A percentile compares a stretch with the other conserved stretches of the same genome.
Conservation (phyloP, 2,888 invertebrate genomes). For the Conops quadrifasciatus region DNA sequence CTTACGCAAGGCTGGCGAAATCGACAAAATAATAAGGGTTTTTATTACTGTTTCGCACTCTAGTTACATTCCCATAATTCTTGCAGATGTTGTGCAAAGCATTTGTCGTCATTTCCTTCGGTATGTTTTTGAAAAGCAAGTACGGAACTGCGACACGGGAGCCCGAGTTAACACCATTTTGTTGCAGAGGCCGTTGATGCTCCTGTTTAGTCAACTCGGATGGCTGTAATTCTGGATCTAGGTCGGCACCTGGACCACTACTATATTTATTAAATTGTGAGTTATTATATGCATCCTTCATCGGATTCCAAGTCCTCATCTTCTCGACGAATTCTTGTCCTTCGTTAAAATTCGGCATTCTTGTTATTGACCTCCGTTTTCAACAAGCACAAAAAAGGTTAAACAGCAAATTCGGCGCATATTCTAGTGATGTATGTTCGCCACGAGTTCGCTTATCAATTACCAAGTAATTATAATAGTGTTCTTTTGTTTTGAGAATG, state of each 20-base stretch:
- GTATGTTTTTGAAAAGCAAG: slow-evolving; percentile 45
- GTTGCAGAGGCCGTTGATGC: background rate
- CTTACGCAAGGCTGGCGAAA: slow-evolving; percentile 45
- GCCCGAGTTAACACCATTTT: background rate
- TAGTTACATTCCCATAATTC: slow-evolving; percentile 37
- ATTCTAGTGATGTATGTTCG: too few species aligned
- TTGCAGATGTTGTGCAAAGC: slow-evolving; percentile 48
- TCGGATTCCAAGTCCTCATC: slow-evolving; percentile 50
- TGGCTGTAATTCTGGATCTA: slow-evolving; percentile 46
- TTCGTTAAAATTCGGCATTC: slow-evolving; percentile 10
- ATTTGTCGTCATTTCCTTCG: slow-evolving; percentile 41
- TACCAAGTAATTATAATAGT: too few species aligned
- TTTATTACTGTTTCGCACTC: slow-evolving; percentile 42
- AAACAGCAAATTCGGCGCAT: background rate
- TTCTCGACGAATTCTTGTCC: slow-evolving; percentile 34
- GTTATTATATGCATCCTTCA: slow-evolving; percentile 49
- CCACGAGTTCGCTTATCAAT: too few species aligned
- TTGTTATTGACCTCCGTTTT: background rate
- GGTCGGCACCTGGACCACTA: slow-evolving; percentile 48
- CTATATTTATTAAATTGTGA: slow-evolving; percentile 48
- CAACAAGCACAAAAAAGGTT: background rate
- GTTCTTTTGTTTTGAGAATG: too few species aligned
- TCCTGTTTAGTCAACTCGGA: slow-evolving; percentile 39
- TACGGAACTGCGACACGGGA: slow-evolving; percentile 37
- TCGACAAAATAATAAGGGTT: slow-evolving; percentile 44